Evolutionary conservation across 1,140 invertebrate genomes (phyloP), one percentile per base, ranked within the genome.

Genomic region (Leguminivora glycinivorella): DNA sequence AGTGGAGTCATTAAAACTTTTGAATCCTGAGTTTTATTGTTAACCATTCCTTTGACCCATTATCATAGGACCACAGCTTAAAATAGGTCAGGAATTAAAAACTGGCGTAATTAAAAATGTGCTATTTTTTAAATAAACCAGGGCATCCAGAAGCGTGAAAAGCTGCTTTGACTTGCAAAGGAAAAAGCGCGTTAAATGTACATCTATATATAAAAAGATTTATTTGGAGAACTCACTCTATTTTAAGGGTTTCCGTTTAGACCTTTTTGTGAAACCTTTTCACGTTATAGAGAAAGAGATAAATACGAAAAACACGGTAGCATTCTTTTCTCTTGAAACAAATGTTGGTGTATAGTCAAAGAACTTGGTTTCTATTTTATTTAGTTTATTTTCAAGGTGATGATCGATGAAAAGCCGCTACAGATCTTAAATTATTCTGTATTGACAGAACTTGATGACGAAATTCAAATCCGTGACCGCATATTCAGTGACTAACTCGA

Each of bases 61-160:
- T 43, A 43, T n/a, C 40, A 22, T 52, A 22, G n/a, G n/a, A n/a
- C n/a, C n/a, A n/a, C n/a, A n/a, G n/a, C 40, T 43, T 17, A n/a
- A 22, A 52, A 52, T 22, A 19, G 19, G 47, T 52, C 47, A 19
- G 6, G 47, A 52, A 52, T 52, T 52, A 22, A 52, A 52, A 52
- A 22, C 6, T 22, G n/a, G 19, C 9, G 47, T 19, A 52, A 52
- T 52, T 19, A 52, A 52, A 22, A 52, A 52, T 9, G 19, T 52
- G 47, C 19, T 19, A 10, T 19, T 52, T 52, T 52, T 52, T 22
- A 52, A 52, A 52, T 52, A 52, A 52, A 52, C 47, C 19, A 52
- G 47, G 47, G 19, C 47, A 52, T 5, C n/a, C 43, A 47, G 43
- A 7, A 5, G 47, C 47, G 47, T 52, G 19, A 52, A 52, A 52